A percentile compares a stretch with the other conserved stretches of the same genome.
phyloP scores from a whole-genome alignment of 1,140 invertebrate genomes.

The Solen grandis region DNA sequence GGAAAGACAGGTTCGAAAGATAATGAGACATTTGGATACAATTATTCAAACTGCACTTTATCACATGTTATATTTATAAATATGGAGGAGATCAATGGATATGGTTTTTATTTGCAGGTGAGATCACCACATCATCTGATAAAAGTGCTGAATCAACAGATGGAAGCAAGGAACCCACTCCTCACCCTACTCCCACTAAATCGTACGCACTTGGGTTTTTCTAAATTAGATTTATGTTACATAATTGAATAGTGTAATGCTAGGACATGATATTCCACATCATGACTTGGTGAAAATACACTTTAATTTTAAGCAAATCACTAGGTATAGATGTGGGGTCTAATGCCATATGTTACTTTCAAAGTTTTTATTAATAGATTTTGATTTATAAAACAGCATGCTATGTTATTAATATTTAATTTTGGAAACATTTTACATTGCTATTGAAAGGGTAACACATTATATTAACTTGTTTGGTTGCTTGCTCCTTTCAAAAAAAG shows the following conservation, averaged over 20 bases:
- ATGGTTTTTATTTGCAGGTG: not conserved
- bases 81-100: not conserved
- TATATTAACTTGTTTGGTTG: no score
- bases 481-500: no score
- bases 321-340: no score
- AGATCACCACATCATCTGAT: conserved; percentile 9
- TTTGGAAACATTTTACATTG: no score
- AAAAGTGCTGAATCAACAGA: conserved; percentile 41
- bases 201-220: not conserved
- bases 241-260: not conserved
- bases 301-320: not conserved
- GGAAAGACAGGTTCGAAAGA: no score
- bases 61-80: no score
- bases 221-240: not conserved
- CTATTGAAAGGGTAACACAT: no score
- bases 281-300: not conserved
- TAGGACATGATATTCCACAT: not conserved
- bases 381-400: not conserved
- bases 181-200: conserved; percentile 52
- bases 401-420: no score
- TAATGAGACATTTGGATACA: no score
- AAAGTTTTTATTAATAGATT: no score
- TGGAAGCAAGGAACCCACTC: conserved; percentile 38
- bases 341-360: no score
- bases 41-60: no score